Percentiles rank a stretch among this genome's conserved stretches.
Evolutionary conservation across 2,113 vertebrate genomes (phyloP).

Genomic region (Crocuta crocuta): DNA sequence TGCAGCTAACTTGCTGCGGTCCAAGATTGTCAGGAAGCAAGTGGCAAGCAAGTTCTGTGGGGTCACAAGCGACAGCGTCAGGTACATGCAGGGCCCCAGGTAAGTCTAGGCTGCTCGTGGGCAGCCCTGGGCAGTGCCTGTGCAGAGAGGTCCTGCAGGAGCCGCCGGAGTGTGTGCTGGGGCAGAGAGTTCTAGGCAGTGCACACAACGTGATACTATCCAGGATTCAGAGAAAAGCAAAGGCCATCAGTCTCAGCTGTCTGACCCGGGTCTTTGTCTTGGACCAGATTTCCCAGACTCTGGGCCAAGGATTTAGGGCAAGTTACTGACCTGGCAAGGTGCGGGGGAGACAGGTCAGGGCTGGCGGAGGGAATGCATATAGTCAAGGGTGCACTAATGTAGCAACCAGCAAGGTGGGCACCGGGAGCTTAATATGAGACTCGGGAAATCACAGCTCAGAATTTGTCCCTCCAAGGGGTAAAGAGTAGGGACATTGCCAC

Average conservation of each 20-base stretch:
- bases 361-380: background rate
- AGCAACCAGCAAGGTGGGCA: no score
- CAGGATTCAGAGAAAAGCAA: background rate
- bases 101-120: background rate
- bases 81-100: rapidly evolving
- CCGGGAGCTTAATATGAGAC: background rate
- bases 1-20: background rate
- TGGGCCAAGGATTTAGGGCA: background rate
- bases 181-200: background rate
- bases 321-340: background rate
- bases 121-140: rapidly evolving
- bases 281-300: background rate
- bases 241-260: background rate
- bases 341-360: background rate
- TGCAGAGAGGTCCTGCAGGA: rapidly evolving
- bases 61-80: rapidly evolving
- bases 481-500: background rate
- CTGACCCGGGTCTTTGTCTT: background rate
- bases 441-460: background rate
- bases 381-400: rapidly evolving
- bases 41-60: rapidly evolving
- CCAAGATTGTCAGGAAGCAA: background rate
- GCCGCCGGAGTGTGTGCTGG: background rate
- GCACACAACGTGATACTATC: rapidly evolving
- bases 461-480: background rate